Evolutionary conservation across 2,113 vertebrate genomes (phyloP).

Genomic region (Xiphias gladius): DNA sequence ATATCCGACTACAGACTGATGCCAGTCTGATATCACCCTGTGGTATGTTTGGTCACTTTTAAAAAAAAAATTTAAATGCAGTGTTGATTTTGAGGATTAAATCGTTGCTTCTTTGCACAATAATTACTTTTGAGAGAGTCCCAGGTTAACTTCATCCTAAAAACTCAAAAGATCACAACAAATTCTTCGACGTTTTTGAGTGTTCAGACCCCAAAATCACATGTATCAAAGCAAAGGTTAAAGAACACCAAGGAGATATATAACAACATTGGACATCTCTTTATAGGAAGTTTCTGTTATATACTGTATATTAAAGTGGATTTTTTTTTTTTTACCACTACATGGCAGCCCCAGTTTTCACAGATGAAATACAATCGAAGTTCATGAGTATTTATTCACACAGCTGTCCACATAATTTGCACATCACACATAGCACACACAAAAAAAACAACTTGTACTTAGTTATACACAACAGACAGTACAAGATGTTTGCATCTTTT

Average conservation of each 20-base stretch:
- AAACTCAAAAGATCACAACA: not conserved
- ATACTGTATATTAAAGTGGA: not conserved
- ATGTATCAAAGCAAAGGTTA: not conserved
- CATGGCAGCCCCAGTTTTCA: slow-evolving; percentile 18
- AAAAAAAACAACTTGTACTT: not conserved
- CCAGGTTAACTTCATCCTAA: not conserved
- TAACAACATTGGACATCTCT: not conserved
- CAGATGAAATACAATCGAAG: not conserved
- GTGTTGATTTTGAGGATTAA: too few relatives aligned
- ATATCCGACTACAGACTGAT: too few relatives aligned
- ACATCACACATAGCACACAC: not conserved
- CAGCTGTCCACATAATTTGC: not conserved
- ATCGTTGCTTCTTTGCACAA: not conserved
- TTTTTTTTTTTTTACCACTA: slow-evolving; percentile 36
- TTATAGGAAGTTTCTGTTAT: not conserved
- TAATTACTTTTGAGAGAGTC: not conserved
- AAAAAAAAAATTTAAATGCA: too few relatives aligned
- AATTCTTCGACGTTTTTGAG: not conserved
- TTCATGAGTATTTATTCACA: not conserved
- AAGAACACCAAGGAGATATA: not conserved
- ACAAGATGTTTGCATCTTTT: not conserved
- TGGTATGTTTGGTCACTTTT: too few relatives aligned
- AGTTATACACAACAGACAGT: not conserved
- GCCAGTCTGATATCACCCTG: too few relatives aligned
- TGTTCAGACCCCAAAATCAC: not conserved